A percentile compares a stretch with the other conserved stretches of the same genome.
These are phyloP conservation scores for Palythoa grandiflora DNA, from an alignment of 92 coral and sea anemone genomes.

Conservation along the genomic window DNA sequence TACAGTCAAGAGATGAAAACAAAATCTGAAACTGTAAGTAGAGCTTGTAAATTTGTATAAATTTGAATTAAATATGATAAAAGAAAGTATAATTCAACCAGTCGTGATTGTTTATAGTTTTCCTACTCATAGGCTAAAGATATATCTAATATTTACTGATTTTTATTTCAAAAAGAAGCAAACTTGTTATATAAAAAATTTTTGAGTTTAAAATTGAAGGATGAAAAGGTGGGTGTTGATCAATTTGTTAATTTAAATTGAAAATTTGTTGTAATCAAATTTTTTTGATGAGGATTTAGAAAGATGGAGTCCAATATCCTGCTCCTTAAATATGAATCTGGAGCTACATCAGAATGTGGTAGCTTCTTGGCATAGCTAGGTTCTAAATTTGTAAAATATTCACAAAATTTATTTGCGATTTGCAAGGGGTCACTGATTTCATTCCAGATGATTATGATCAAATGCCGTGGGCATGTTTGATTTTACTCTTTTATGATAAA, in stretches of 20 bases:
- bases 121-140: neutral
- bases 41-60: slow-evolving; percentile 1
- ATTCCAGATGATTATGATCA: neutral
- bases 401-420: slow-evolving; percentile 34
- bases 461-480: slow-evolving; percentile 8
- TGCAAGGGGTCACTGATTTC: slow-evolving; percentile 35
- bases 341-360: slow-evolving; percentile 39
- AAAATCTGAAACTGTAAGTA: slow-evolving; percentile 58
- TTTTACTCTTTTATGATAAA: neutral
- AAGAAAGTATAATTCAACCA: slow-evolving; percentile 9
- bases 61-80: slow-evolving; percentile 3
- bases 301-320: slow-evolving; percentile 14
- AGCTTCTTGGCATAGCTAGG: slow-evolving; percentile 15
- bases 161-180: neutral
- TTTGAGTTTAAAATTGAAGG: neutral
- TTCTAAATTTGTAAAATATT: slow-evolving; percentile 27
- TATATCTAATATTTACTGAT: neutral
- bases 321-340: slow-evolving; percentile 5
- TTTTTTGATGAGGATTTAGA: slow-evolving; percentile 1
- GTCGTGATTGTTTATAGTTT: slow-evolving; percentile 5
- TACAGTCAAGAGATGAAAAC: slow-evolving; percentile 58
- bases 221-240: neutral
- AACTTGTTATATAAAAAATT: neutral
- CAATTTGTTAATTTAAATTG: neutral
- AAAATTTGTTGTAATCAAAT: neutral